Evolutionary conservation across 1,140 invertebrate species (phyloP).

Genomic region (Ips nitidus): DNA sequence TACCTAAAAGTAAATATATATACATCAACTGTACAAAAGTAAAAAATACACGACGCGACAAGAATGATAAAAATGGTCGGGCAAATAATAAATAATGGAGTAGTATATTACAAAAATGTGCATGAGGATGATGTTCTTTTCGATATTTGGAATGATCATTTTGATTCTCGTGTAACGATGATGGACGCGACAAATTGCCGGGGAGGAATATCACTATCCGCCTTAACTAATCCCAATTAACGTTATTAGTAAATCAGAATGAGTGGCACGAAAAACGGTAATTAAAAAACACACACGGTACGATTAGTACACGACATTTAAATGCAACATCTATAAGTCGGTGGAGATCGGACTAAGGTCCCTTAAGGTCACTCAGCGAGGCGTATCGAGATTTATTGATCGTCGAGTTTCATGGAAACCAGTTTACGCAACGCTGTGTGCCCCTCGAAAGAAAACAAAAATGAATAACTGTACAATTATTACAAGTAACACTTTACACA

Average conservation of each 20-base stretch:
- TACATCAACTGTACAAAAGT: conserved; percentile 30
- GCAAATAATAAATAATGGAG: conserved; percentile 28
- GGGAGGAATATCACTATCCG: neutral
- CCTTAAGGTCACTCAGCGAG: neutral
- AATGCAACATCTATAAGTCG: conserved; percentile 33
- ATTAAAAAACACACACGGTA: conserved; percentile 14
- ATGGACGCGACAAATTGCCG: neutral
- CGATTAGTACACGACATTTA: conserved; percentile 33
- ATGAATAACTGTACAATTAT: conserved; percentile 47
- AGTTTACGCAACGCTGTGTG: too few species aligned
- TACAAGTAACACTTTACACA: conserved; percentile 45
- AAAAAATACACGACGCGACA: conserved; percentile 23
- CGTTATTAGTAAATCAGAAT: too few species aligned
- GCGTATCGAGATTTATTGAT: too few species aligned
- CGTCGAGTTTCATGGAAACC: too few species aligned
- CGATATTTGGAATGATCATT: neutral
- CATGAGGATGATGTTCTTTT: neutral
- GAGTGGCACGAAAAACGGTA: too few species aligned
- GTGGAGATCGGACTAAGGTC: conserved; percentile 3
- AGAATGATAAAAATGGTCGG: conserved; percentile 14
- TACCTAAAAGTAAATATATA: conserved; percentile 32
- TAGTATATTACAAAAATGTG: conserved; percentile 31
- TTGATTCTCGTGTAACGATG: neutral
- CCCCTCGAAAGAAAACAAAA: conserved; percentile 36
- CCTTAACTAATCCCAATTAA: too few species aligned